Conservation (phyloP, 2,888 invertebrate genomes). For the Sussaba pulchella region DNA sequence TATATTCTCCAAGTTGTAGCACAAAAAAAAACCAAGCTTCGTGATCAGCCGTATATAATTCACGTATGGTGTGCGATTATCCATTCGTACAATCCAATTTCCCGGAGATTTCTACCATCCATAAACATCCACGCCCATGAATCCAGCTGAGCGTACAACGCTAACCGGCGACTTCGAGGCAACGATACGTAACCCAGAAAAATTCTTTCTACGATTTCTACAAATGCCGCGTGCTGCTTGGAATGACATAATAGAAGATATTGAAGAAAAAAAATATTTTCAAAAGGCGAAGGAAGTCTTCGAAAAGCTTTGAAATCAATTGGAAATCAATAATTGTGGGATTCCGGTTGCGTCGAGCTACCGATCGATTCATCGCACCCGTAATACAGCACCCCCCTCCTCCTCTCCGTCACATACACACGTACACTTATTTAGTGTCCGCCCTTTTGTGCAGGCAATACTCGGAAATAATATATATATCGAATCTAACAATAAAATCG, state of each 20-base stretch:
- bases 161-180: constrained; percentile 33
- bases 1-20: no score
- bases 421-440: not conserved
- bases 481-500: constrained; percentile 6
- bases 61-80: constrained; percentile 42
- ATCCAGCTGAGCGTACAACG: constrained; percentile 44
- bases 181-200: constrained; percentile 44
- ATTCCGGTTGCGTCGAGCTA: constrained; percentile 39
- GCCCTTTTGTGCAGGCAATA: constrained; percentile 19
- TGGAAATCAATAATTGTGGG: constrained; percentile 58
- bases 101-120: constrained; percentile 30
- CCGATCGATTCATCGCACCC: constrained; percentile 19
- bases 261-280: constrained; percentile 65
- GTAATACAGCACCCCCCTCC: not conserved
- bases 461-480: constrained; percentile 35
- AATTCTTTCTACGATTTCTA: constrained; percentile 50
- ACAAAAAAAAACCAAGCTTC: not conserved
- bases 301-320: constrained; percentile 53
- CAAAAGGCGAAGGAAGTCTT: constrained; percentile 42
- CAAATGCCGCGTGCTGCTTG: constrained; percentile 12
- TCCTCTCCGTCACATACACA: no score
- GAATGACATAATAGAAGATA: constrained; percentile 54
- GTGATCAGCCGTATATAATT: constrained; percentile 25
- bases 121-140: no score
- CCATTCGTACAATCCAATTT: constrained; percentile 60